Conservation (phyloP, 2,113 vertebrate species). For the Lates calcarifer region DNA sequence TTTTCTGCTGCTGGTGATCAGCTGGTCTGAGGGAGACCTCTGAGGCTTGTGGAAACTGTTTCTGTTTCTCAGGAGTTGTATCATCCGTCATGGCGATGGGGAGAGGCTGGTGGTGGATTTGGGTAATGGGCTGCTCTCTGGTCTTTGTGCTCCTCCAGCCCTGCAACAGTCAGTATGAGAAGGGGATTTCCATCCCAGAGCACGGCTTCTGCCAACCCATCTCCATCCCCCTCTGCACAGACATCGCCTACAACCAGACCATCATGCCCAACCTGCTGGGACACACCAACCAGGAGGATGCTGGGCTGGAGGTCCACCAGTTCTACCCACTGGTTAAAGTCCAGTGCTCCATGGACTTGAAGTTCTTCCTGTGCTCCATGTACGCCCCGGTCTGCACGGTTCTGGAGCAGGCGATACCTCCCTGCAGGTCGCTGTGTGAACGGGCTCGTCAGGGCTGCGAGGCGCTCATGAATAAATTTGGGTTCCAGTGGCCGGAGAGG, state of each 20-base stretch:
- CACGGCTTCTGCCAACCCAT: constrained; percentile 83
- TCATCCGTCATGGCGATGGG: constrained; percentile 55
- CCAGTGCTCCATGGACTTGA: constrained; percentile 55
- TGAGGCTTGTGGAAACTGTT: constrained; percentile 3
- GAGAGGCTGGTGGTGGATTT: constrained; percentile 36
- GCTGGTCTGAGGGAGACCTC: not conserved
- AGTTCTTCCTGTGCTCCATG: constrained; percentile 87
- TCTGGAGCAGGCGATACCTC: constrained; percentile 89
- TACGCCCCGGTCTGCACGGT: constrained; percentile 92
- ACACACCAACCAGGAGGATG: constrained; percentile 91
- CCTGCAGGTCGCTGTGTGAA: constrained; percentile 89
- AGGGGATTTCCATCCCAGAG: constrained; percentile 86
- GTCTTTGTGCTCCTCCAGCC: constrained; percentile 31
- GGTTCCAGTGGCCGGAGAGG: constrained; percentile 91
- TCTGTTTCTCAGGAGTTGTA: not conserved
- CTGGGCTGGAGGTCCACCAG: constrained; percentile 92
- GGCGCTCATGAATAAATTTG: constrained; percentile 91
- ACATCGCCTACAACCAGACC: constrained; percentile 93
- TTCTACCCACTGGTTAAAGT: constrained; percentile 74
- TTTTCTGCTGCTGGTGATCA: not conserved
- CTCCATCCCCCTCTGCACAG: constrained; percentile 68
- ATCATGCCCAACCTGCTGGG: constrained; percentile 93
- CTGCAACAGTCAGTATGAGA: constrained; percentile 81
- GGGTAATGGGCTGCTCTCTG: constrained; percentile 27
- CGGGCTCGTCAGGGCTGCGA: constrained; percentile 82